These are phyloP conservation scores for Lasioglossum albipes DNA, from an alignment of 1,140 invertebrate genomes.

Conservation along the genomic window DNA sequence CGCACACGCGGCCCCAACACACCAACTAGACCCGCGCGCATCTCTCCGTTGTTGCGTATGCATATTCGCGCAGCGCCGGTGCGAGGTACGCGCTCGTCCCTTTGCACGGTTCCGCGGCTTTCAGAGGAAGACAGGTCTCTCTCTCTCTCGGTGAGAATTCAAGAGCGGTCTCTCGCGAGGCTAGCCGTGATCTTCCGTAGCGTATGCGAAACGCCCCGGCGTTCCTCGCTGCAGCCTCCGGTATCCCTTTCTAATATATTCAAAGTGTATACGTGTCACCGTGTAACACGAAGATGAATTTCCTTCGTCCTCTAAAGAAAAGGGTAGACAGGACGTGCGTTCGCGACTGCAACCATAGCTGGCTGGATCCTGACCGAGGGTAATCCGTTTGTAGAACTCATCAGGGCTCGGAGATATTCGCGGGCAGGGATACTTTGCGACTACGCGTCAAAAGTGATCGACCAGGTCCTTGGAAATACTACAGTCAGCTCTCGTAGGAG, in stretches of 20 bases:
- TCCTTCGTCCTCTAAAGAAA: neutral
- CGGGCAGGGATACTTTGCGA: too few relatives aligned
- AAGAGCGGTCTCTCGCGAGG: neutral
- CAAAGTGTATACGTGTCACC: neutral
- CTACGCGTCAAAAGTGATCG: too few relatives aligned
- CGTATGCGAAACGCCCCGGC: neutral
- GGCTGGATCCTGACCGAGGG: neutral
- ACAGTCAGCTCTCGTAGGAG: too few relatives aligned
- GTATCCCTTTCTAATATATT: neutral
- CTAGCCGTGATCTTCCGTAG: neutral
- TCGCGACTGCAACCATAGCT: neutral
- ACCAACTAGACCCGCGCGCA: neutral
- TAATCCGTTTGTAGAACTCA: neutral
- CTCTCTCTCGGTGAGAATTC: constrained; percentile 27
- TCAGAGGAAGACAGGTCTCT: constrained; percentile 2
- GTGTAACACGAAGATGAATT: constrained; percentile 6
- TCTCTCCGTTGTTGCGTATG: constrained; percentile 10
- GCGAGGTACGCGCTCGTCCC: neutral
- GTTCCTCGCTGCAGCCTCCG: neutral
- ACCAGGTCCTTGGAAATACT: too few relatives aligned
- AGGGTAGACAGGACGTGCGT: neutral
- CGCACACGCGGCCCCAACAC: constrained; percentile 2
- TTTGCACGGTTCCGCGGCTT: constrained; percentile 17
- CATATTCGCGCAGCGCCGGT: constrained; percentile 12
- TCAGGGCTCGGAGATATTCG: too few relatives aligned